Base-by-base conservation (phyloP, 2,113 vertebrate species). In the Protobothrops flavoviridis region DNA sequence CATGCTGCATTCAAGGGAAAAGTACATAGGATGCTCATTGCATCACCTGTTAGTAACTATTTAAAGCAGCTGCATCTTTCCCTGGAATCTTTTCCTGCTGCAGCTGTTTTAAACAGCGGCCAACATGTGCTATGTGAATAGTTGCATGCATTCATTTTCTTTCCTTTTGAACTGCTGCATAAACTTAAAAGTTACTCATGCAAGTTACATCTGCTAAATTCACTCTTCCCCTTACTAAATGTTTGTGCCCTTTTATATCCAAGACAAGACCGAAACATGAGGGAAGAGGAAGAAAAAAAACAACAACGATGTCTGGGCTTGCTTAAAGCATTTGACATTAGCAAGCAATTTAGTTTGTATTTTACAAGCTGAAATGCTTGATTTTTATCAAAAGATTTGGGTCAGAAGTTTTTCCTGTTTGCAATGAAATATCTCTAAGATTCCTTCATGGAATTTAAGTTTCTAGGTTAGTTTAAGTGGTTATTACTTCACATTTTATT, bases 351-450 rank as follows among this genome's bases (percentile, higher is more conserved):
- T 57, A 59, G 23, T 55, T 45, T 29, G 12, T 24, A 57, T 45
- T 90, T 90, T 29, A 43, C 55, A 59, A 7, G 88, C 43, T 57
- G 57, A 90, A 61, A 48, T 48, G 23, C 33, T 33, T 61, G 17
- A 61, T 90, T 90, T 89, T 48, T 90, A 90, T 90, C 89, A 17
- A 90, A 57, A 90, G 39, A 64, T 64, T 50, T 64, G 43, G 56
- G 43, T 48, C 3, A 61, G 43, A 90, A 48, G 43, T 45, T 48
- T 90, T 89, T 81, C 24, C 57, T 64, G 53, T 89, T 57, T 89
- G 56, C 10, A 89, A 55, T 59, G 39, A 89, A 26, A 64, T 9
- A 90, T 90, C 33, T 64, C 39, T 61, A n/a, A 43, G 57, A 4
- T 50, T 64, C 43, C 43, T 61, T 48, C 10, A 23, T 89, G 33